Evolutionary conservation across 2,113 vertebrate species (phyloP), one percentile per base, ranked within the genome.

Genomic region (Litocranius walleri): DNA sequence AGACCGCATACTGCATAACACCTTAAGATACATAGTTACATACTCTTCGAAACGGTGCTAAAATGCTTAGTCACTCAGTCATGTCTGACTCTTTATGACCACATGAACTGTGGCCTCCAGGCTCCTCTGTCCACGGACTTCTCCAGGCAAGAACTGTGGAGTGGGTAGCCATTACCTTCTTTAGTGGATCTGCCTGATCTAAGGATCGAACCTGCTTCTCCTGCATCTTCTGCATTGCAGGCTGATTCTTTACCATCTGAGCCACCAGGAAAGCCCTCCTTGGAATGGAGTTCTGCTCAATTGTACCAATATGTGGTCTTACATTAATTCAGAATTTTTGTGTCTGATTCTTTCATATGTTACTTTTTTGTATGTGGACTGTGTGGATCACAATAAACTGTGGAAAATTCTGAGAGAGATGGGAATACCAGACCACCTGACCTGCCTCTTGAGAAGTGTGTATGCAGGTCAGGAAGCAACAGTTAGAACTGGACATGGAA

Each of bases 171-270:
- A 12, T 40, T 40, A 3, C 5, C 67, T 12, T 71, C n/a, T 23
- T 71, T 12, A 40, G 67, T 23, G 19, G 5, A 23, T 40, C 67
- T 27, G 27, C 6, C 36, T 12, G n/a, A 74, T 25, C 71, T 7
- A 43, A 40, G 36, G 71, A 43, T 43, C 0, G 6, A 43, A 77
- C 21, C 23, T 1, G 0, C 0, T 0, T 25, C 10, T 43, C 36
- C 5, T 74, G 71, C 67, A 40, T 14, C 1, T 77, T 40, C 23
- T 43, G 5, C 71, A 43, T 43, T 12, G 3, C 71, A 74, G 71
- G 21, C 36, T 40, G 71, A 43, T 74, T 74, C 71, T 74, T 43
- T 25, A 74, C 21, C 21, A 74, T 74, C 36, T 74, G 36, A 74
- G 67, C 23, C 71, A 43, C 36, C 71, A 43, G 71, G 23, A 43